These are phyloP conservation scores for Clinocottus analis DNA, from an alignment of 2,113 vertebrate genomes.

Conservation along the genomic window DNA sequence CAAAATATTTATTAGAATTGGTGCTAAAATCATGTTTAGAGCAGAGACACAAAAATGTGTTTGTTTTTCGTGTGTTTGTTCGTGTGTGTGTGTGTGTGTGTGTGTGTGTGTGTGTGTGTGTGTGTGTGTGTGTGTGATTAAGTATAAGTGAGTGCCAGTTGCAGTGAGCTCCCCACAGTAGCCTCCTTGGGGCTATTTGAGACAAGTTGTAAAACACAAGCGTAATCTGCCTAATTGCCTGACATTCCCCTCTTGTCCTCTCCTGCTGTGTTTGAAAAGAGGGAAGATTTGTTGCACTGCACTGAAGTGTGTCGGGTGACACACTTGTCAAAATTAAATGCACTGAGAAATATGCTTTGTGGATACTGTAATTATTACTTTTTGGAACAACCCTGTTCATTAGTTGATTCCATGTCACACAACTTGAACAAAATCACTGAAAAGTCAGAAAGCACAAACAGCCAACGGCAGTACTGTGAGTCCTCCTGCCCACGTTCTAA, in stretches of 20 bases:
- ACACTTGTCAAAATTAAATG: conserved; percentile 23
- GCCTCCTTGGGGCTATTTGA: conserved; percentile 60
- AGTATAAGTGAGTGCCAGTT: conserved; percentile 22
- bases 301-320: conserved; percentile 29
- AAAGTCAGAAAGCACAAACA: neutral
- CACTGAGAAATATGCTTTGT: neutral
- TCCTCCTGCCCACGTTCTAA: neutral
- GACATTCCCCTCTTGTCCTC: conserved; percentile 55
- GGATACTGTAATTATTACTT: neutral
- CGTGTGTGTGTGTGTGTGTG: neutral
- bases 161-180: conserved; percentile 44
- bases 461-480: neutral
- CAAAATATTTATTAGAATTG: neutral
- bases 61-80: neutral
- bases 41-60: neutral
- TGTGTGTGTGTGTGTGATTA: neutral
- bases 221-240: conserved; percentile 79
- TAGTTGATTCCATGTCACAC: neutral
- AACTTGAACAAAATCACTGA: conserved; percentile 1
- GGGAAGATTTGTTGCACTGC: conserved; percentile 42
- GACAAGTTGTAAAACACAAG: conserved; percentile 76
- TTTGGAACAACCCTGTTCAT: neutral
- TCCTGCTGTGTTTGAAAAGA: conserved; percentile 31
- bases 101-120: neutral
- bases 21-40: neutral